Evolutionary conservation across 2,888 invertebrate genomes (phyloP).

Genomic region (Lasioglossum marginatum): DNA sequence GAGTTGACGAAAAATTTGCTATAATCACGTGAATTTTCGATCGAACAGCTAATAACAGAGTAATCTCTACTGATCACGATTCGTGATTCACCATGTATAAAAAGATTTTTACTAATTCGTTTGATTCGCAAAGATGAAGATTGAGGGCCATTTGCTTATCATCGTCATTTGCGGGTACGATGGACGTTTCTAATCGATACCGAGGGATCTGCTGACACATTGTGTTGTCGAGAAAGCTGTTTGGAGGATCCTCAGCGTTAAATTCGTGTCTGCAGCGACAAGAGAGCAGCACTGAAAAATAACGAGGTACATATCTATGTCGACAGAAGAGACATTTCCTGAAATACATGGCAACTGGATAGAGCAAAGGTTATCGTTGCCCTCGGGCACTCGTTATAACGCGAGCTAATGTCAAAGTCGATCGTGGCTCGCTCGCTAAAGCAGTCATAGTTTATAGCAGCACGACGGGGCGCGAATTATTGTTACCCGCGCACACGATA

Average conservation of each 20-base stretch:
- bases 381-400: conserved; percentile 52
- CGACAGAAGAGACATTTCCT: conserved; percentile 48
- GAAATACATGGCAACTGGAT: conserved; percentile 44
- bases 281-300: conserved; percentile 36
- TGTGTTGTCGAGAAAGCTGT: not conserved
- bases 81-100: too few species aligned
- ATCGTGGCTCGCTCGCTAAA: conserved; percentile 39
- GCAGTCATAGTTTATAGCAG: conserved; percentile 23
- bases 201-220: not conserved
- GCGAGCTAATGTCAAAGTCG: conserved; percentile 51
- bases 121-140: not conserved
- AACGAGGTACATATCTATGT: conserved; percentile 29
- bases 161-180: not conserved
- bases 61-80: too few species aligned
- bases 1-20: too few species aligned
- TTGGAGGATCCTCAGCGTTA: not conserved
- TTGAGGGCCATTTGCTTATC: not conserved
- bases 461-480: conserved; percentile 38
- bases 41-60: too few species aligned
- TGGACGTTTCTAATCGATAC: not conserved
- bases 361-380: conserved; percentile 50
- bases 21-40: too few species aligned
- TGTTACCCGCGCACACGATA: conserved; percentile 34
- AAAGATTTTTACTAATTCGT: not conserved
- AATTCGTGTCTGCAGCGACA: not conserved